Evolutionary conservation across 2,888 invertebrate genomes (phyloP).

Genomic region (Epinotia demarniana): DNA sequence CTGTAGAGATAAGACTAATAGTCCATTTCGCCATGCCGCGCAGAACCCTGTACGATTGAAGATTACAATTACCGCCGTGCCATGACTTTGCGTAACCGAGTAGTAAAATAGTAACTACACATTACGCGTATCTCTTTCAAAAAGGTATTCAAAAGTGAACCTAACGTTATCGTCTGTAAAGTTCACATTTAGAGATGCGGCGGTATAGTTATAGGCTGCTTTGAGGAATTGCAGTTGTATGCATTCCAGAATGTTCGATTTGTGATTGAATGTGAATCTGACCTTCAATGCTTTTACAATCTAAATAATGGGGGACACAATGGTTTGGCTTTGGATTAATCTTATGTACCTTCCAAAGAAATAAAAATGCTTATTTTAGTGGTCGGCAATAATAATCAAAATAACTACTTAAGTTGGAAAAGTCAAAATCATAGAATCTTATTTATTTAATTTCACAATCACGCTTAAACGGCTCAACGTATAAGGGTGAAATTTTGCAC

Average conservation of each 20-base stretch:
- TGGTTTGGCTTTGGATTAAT: not conserved
- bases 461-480: no score
- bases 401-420: no score
- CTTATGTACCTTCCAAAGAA: not conserved
- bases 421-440: no score
- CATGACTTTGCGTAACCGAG: conserved; percentile 32
- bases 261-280: conserved; percentile 32
- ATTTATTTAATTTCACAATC: no score
- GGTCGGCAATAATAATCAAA: no score
- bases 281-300: conserved; percentile 23
- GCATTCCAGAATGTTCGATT: conserved; percentile 32
- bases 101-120: not conserved
- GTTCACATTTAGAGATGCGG: not conserved
- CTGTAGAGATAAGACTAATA: conserved; percentile 22
- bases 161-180: not conserved
- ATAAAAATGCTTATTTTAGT: no score
- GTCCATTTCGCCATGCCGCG: conserved; percentile 25
- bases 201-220: not conserved
- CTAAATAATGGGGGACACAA: not conserved
- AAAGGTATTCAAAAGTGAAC: not conserved
- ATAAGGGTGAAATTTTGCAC: no score
- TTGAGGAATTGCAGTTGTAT: not conserved
- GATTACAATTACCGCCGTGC: conserved; percentile 35
- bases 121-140: not conserved
- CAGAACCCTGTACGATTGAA: conserved; percentile 32